Percentiles rank a stretch among this genome's conserved stretches.
These are phyloP conservation scores for Temnopleurus reevesii DNA, from an alignment of 53 echinoderm and acorn worm species.

Conservation along the genomic window DNA sequence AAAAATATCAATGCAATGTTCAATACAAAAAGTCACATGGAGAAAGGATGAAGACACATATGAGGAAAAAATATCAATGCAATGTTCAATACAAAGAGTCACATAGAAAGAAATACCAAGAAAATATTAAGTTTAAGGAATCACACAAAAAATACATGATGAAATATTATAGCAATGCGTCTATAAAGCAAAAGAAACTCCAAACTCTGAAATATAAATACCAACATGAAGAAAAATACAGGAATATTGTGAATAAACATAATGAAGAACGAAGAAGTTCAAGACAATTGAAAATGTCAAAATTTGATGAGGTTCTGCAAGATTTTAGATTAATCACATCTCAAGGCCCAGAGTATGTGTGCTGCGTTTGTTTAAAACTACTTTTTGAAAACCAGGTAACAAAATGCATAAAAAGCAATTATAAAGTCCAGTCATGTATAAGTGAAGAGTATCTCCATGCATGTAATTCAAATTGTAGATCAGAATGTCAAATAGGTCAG, in stretches of 20 bases:
- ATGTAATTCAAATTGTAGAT: constrained; percentile 42
- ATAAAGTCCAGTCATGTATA: constrained; percentile 39
- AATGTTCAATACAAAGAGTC: too few species aligned
- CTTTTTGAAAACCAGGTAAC: constrained; percentile 56
- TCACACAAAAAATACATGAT: too few species aligned
- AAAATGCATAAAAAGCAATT: constrained; percentile 56
- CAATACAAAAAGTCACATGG: too few species aligned
- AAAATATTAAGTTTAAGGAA: too few species aligned
- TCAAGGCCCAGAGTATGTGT: constrained; percentile 68
- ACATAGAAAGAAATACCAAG: too few species aligned
- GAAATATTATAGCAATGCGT: too few species aligned
- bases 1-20: too few species aligned
- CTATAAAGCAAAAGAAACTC: neutral
- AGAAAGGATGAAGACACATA: too few species aligned
- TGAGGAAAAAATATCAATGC: too few species aligned
- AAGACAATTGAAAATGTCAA: neutral
- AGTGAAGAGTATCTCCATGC: constrained; percentile 57
- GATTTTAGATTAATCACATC: constrained; percentile 23
- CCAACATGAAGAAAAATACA: neutral
- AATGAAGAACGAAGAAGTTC: neutral
- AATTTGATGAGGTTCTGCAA: constrained; percentile 32
- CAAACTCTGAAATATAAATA: neutral
- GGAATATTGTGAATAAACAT: neutral
- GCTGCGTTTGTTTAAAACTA: constrained; percentile 54
- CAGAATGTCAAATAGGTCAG: constrained; percentile 16